Evolutionary conservation across 2,888 invertebrate genomes (phyloP), one percentile per base, ranked within the genome.

Genomic region (Acronicta aceris): DNA sequence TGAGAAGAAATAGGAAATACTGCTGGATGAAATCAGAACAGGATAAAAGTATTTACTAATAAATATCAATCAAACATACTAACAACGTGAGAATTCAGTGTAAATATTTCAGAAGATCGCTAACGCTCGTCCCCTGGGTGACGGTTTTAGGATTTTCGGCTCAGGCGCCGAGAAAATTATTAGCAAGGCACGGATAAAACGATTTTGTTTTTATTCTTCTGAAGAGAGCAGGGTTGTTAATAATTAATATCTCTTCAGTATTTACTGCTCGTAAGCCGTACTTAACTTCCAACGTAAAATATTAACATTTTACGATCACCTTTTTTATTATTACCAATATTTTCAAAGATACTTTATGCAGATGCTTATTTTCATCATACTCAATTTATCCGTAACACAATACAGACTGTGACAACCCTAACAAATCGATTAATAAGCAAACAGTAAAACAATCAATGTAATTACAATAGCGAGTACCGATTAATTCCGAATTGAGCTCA

Each of bases 121-220:
- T 46, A 36, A 5, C 59, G 45, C 52, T 51, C 15, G n/a, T 72
- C 73, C 40, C 41, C 12, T 47, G 67, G 60, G 67, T 50, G 13
- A n/a, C 38, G 25, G 17, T 46, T 53, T 27, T 45, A 59, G 53
- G 73, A 67, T 67, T 50, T 42, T 67, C 73, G 60, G 67, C 67
- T 67, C 50, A 72, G 52, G 38, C 42, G 46, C 67, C 67, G 67
- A 49, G 72, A 53, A 67, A 66, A 67, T 67, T 66, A 72, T 67
- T 66, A 71, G 60, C 67, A 49, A 67, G 67, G 52, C 60, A 53
- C 52, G 67, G 72, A 72, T 67, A 67, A 67, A 67, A 66, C 52
- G 60, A 72, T 67, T 66, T 66, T 53, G 60, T 67, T 66, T 67
- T 72, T 72, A 59, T 71, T 45, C 38, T 52, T 59, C 46, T 13